Base-by-base conservation (phyloP, 2,888 invertebrate genomes). In the Lithophane leautieri region DNA sequence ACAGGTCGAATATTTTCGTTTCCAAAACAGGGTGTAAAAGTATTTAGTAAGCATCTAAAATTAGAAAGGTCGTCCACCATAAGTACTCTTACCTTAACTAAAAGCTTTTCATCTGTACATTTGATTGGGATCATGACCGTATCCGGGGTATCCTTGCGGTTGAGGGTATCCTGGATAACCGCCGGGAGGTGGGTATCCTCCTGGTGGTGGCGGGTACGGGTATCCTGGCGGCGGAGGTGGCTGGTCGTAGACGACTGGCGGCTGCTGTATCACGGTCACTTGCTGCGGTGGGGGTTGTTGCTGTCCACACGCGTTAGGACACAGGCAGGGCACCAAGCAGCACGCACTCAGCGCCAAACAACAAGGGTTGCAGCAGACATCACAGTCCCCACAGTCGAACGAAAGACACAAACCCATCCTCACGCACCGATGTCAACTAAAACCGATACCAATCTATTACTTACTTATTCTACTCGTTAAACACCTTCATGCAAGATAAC, bases 331-430 rank as follows among this genome's bases (percentile, higher is more conserved):
- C 25, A 96, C 89, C 82, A 96, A 89, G 83, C 96, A 96, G 86
- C 96, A 96, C 0, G 96, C 96, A 61, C 95, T 91, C 87, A 96
- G 83, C 47, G 95, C 94, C 91, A 96, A 73, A 78, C 95, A 96
- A 89, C 96, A 96, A 14, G 96, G 96, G 78, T 95, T 95, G 89
- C 92, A 93, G 89, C 95, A 95, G 72, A 92, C 78, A 72, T 95
- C 95, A 87, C 94, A 94, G 60, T 96, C 96, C 34, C 95, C 96
- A 83, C 94, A 94, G 81, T 96, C 96, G 62, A 96, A 87, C 47
- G 96, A 96, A 44, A 96, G 85, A 85, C 96, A 96, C 86, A 96
- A 84, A 81, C 96, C 96, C 96, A 96, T 96, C 87, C 88, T 93
- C 86, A 79, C 84, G 75, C 86, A 86, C 86, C 85, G 81, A 85